Evolutionary conservation across 2,113 vertebrate species (phyloP).

Genomic region (Harpagus bidentatus): DNA sequence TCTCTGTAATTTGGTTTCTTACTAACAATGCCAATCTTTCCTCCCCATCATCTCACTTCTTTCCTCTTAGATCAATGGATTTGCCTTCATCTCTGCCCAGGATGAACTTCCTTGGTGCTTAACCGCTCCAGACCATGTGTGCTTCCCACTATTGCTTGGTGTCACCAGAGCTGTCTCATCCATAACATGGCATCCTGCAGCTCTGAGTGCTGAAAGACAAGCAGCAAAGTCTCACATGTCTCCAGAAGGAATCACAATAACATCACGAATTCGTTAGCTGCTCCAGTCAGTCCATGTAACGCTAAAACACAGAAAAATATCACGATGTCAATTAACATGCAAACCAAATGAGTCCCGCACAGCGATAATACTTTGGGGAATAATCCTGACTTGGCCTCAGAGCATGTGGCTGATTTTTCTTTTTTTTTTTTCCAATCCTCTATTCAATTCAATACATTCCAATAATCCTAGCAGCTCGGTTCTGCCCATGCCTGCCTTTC

Average conservation of each 20-base stretch:
- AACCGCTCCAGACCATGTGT: fast-evolving
- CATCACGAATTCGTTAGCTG: fast-evolving
- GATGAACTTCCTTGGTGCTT: not conserved
- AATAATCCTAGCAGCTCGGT: not conserved
- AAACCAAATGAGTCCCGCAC: not conserved
- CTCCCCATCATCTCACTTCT: not conserved
- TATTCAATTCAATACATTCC: not conserved
- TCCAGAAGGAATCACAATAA: not conserved
- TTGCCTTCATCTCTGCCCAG: not conserved
- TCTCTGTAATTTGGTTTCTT: not conserved
- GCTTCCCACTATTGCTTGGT: not conserved
- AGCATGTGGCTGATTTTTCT: not conserved
- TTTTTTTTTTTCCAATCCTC: not conserved
- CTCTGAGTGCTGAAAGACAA: fast-evolving
- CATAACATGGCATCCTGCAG: fast-evolving
- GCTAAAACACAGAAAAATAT: not conserved
- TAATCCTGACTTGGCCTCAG: not conserved
- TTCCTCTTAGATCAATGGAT: not conserved
- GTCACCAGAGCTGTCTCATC: not conserved
- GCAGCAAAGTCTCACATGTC: not conserved
- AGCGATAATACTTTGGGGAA: not conserved
- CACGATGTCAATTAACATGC: not conserved
- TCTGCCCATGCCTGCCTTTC: not conserved
- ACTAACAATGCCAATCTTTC: not conserved
- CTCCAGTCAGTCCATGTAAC: not conserved